phyloP scores from a whole-genome alignment of 2,797 vertebrate species.

The Megaceryle alcyon region DNA sequence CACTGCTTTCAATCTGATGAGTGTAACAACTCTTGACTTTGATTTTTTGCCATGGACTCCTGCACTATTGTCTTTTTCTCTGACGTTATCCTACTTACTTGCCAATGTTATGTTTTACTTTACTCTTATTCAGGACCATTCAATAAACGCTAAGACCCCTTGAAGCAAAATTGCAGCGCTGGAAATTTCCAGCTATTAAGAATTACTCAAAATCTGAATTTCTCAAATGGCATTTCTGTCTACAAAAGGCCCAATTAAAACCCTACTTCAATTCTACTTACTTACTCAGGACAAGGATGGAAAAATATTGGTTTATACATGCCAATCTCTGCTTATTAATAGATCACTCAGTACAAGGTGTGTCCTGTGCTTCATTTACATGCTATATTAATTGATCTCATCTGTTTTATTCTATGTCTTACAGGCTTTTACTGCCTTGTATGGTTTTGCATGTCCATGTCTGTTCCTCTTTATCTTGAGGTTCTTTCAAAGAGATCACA shows the following conservation, averaged over 20 bases:
- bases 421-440: background rate
- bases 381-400: background rate
- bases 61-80: conserved; percentile 34
- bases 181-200: conserved; percentile 36
- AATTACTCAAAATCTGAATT: background rate
- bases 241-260: background rate
- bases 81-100: conserved; percentile 21
- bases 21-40: conserved; percentile 33
- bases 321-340: background rate
- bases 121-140: background rate
- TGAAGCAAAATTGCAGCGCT: conserved; percentile 20
- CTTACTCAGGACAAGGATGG: background rate
- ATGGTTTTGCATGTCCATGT: background rate
- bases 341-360: background rate
- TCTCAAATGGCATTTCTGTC: background rate
- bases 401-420: conserved; percentile 17
- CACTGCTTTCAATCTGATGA: conserved; percentile 41
- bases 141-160: conserved; percentile 49
- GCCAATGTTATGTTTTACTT: conserved; percentile 43
- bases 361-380: background rate
- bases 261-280: background rate
- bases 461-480: background rate
- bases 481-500: conserved; percentile 19
- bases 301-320: background rate
- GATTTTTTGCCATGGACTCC: conserved; percentile 40